Evolutionary conservation across 1,140 invertebrate genomes (phyloP), one percentile per base, ranked within the genome.

Genomic region (Cyphomyrmex costatus): DNA sequence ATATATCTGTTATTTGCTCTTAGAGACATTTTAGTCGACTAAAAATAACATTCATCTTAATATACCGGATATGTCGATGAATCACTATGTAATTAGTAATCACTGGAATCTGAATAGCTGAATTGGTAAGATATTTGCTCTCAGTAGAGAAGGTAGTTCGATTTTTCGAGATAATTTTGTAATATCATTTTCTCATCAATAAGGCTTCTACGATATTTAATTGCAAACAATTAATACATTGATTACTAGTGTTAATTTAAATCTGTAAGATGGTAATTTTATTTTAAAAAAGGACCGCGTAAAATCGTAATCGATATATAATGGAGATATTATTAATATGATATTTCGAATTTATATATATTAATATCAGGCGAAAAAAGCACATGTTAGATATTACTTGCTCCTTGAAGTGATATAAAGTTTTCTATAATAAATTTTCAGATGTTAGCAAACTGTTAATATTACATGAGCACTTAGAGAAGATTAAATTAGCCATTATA

Each of bases 401-500:
- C 3, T 61, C 7, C 6, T 61, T 30, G 14, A 30, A 30, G 14
- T 16, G 3, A 14, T 30, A 61, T 16, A 16, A 61, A 61, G 2
- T 61, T 61, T 61, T 60, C 16, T 61, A n/a, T n/a, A n/a, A n/a
- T 14, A 61, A 61, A 30, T 16, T 27, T 61, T 16, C 60, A 61
- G 12, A 60, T 27, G 12, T 16, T 5, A 61, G 14, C 24, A 61
- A 61, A 30, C 27, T 61, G n/a, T 61, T 30, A 61, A 30, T 27
- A 49, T 49, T 49, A 49, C 4, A 3, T 49, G 3, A 27, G 14
- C 5, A 30, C 14, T 61, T n/a, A 6, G 24, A 1, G 4, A 27
- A 16, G 24, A 61, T 61, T 30, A 61, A 61, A 61, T 61, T 61
- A 8, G 14, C 24, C 60, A 2, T 27, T 27, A n/a, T n/a, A n/a